A percentile compares a stretch with the other conserved stretches of the same genome.
Evolutionary conservation across 2,888 invertebrate genomes (phyloP).

Genomic region (Euplexia lucipara): DNA sequence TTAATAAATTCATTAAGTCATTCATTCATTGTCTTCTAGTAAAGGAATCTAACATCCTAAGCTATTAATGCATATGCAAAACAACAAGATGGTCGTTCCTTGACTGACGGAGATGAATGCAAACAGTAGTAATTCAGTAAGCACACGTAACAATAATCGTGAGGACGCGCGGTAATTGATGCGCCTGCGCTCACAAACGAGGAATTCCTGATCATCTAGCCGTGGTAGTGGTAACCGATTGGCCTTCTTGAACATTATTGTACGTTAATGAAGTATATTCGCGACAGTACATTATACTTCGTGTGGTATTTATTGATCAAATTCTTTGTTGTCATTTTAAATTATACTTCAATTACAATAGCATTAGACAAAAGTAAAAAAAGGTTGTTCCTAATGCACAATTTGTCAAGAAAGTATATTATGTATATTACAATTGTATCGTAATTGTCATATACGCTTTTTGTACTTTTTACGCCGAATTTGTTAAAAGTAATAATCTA

Average conservation of each 20-base stretch:
- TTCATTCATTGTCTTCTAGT: too few species aligned
- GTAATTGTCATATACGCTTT: too few species aligned
- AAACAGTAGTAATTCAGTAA: constrained; percentile 52
- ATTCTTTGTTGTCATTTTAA: constrained; percentile 26
- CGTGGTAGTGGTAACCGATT: constrained; percentile 57
- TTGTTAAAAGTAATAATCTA: too few species aligned
- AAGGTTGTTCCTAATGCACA: too few species aligned
- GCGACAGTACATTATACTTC: background rate
- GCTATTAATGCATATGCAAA: background rate
- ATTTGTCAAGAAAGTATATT: too few species aligned
- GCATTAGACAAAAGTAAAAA: too few species aligned
- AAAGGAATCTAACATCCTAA: background rate
- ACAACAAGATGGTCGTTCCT: constrained; percentile 1
- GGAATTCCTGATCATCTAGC: constrained; percentile 73
- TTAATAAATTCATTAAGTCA: too few species aligned
- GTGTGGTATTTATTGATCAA: constrained; percentile 22
- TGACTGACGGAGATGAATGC: constrained; percentile 16
- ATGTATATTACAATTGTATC: too few species aligned
- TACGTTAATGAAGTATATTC: constrained; percentile 59
- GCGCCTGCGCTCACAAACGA: constrained; percentile 63
- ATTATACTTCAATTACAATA: too few species aligned
- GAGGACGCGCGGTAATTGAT: constrained; percentile 55
- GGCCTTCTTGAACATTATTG: constrained; percentile 56
- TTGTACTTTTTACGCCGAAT: too few species aligned
- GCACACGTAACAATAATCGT: constrained; percentile 53